Evolutionary conservation across 2,888 invertebrate species (phyloP).

Genomic region (Gasteruption jaculator): DNA sequence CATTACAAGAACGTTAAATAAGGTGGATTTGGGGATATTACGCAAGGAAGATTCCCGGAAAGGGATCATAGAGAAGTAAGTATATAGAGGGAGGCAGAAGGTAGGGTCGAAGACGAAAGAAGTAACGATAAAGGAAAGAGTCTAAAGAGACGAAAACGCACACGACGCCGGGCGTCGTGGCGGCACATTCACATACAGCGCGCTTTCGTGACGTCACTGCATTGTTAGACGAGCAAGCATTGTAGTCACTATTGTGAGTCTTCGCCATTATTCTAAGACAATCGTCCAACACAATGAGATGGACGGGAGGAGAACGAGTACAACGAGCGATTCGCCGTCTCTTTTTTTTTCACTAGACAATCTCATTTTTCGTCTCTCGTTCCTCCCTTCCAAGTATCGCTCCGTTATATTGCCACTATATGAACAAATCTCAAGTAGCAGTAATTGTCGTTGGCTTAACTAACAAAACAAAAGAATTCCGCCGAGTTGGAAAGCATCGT

Average conservation of each 20-base stretch:
- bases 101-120: conserved; percentile 11
- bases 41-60: conserved; percentile 4
- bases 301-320: conserved; percentile 44
- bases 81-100: conserved; percentile 18
- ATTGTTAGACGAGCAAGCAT: conserved; percentile 53
- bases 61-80: conserved; percentile 21
- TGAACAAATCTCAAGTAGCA: no score
- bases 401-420: no score
- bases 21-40: not conserved
- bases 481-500: no score
- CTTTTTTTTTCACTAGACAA: conserved; percentile 12
- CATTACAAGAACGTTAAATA: no score
- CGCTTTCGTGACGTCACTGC: conserved; percentile 49
- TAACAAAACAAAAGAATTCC: no score
- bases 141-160: conserved; percentile 35
- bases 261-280: conserved; percentile 53
- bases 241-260: conserved; percentile 53
- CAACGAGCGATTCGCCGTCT: conserved; percentile 26
- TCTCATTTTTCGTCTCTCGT: conserved; percentile 19
- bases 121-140: conserved; percentile 17
- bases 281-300: conserved; percentile 53
- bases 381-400: conserved; percentile 5
- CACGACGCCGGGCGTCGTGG: conserved; percentile 37
- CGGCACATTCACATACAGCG: conserved; percentile 46
- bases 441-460: no score